phyloP scores from a whole-genome alignment of 64 coral and sea anemone species.

The Orbicella faveolata region DNA sequence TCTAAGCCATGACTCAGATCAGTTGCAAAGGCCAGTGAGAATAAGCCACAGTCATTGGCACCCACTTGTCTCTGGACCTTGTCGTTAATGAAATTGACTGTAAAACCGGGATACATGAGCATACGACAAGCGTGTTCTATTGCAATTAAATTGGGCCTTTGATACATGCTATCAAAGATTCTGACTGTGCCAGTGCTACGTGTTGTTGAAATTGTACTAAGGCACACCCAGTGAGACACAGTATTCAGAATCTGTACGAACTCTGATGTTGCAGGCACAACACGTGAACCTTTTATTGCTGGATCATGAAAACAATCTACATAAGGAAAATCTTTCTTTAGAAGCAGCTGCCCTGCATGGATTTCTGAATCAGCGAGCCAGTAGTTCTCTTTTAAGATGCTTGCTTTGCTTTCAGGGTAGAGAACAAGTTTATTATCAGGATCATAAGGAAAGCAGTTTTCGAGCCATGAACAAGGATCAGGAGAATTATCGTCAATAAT shows the following conservation, averaged over 20 bases:
- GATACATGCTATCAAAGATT: not conserved
- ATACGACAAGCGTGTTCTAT: conserved; percentile 45
- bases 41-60: conserved; percentile 70
- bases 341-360: conserved; percentile 53
- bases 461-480: conserved; percentile 35
- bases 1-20: conserved; percentile 73
- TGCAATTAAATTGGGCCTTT: conserved; percentile 35
- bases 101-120: conserved; percentile 42
- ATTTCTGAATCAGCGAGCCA: conserved; percentile 73
- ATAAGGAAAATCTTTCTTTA: conserved; percentile 30
- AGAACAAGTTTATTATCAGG: conserved; percentile 22
- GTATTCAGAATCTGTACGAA: conserved; percentile 58
- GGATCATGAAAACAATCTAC: conserved; percentile 43
- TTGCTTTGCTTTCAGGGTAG: conserved; percentile 44
- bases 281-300: conserved; percentile 5
- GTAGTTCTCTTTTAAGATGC: conserved; percentile 18
- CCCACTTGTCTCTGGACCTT: conserved; percentile 67
- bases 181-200: conserved; percentile 31
- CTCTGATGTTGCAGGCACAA: conserved; percentile 43
- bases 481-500: conserved; percentile 55
- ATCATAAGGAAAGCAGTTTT: not conserved
- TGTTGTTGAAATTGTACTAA: conserved; percentile 48
- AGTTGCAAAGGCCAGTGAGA: conserved; percentile 72
- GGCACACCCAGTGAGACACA: conserved; percentile 56
- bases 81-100: conserved; percentile 53